Evolutionary conservation across 1,140 invertebrate genomes (phyloP).

Genomic region (Brachionus plicatilis): DNA sequence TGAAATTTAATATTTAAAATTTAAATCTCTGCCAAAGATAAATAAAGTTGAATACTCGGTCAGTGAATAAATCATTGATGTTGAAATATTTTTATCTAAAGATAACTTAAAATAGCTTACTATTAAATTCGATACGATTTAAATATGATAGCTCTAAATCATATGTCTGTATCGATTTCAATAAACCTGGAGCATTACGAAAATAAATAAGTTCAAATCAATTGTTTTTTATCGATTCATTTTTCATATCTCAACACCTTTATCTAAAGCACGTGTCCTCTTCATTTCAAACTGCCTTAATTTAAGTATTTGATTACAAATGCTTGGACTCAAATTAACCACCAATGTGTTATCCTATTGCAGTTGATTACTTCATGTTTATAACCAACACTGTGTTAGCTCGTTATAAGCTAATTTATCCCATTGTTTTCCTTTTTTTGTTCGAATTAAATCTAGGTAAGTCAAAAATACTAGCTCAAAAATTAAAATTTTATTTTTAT

Average conservation of each 20-base stretch:
- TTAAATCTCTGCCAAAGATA: not conserved
- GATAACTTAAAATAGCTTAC: not conserved
- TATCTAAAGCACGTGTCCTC: not conserved
- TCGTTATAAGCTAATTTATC: not conserved
- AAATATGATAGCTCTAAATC: not conserved
- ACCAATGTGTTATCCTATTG: not conserved
- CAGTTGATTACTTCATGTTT: not conserved
- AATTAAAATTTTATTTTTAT: not conserved
- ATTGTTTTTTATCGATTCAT: not conserved
- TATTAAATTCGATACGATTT: not conserved
- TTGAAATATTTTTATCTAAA: not conserved
- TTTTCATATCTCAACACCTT: not conserved
- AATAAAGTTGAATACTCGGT: not conserved
- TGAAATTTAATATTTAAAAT: not conserved
- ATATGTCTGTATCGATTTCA: conserved; percentile 23
- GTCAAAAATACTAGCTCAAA: not conserved
- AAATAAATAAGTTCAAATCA: not conserved
- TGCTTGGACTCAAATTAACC: conserved; percentile 2
- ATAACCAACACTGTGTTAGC: not conserved
- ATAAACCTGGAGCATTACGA: not conserved
- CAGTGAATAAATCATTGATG: not conserved
- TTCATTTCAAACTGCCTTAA: not conserved
- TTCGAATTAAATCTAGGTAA: not conserved
- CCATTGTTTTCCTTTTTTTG: not conserved
- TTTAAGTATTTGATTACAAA: not conserved